Evolutionary conservation across 2,113 vertebrate genomes (phyloP).

Genomic region (Kobus ellipsiprymnus): DNA sequence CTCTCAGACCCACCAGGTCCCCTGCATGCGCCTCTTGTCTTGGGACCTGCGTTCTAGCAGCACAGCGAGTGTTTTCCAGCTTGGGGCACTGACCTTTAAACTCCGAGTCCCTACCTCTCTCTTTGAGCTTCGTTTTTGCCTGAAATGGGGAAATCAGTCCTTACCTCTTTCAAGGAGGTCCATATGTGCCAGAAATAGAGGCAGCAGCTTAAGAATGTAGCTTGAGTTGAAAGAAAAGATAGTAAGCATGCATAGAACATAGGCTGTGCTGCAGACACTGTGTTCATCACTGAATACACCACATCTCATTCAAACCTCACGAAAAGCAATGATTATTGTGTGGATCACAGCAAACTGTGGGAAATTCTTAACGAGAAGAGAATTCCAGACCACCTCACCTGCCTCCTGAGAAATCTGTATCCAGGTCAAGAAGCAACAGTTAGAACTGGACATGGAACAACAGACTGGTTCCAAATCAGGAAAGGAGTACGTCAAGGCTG

Average conservation of each 20-base stretch:
- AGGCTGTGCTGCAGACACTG: not conserved
- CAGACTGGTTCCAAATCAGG: not conserved
- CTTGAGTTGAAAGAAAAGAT: not conserved
- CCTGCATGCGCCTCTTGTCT: not conserved
- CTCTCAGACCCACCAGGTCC: not conserved
- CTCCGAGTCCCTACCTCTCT: not conserved
- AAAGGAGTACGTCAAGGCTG: not conserved
- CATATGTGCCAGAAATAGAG: not conserved
- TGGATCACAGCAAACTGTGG: not conserved
- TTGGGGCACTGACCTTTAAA: not conserved
- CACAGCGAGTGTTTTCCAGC: not conserved
- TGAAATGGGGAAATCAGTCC: not conserved
- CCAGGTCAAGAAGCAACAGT: not conserved
- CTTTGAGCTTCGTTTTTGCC: not conserved
- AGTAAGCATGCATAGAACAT: not conserved
- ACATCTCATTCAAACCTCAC: not conserved
- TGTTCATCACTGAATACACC: not conserved
- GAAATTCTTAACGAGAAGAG: not conserved
- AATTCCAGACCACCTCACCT: not conserved
- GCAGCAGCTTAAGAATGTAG: not conserved
- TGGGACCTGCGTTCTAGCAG: rapidly evolving
- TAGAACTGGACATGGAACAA: not conserved
- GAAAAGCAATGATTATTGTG: not conserved
- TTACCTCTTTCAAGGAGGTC: not conserved
- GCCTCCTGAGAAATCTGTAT: not conserved